Evolutionary conservation across 2,113 vertebrate genomes (phyloP).

Genomic region (Colius striatus): DNA sequence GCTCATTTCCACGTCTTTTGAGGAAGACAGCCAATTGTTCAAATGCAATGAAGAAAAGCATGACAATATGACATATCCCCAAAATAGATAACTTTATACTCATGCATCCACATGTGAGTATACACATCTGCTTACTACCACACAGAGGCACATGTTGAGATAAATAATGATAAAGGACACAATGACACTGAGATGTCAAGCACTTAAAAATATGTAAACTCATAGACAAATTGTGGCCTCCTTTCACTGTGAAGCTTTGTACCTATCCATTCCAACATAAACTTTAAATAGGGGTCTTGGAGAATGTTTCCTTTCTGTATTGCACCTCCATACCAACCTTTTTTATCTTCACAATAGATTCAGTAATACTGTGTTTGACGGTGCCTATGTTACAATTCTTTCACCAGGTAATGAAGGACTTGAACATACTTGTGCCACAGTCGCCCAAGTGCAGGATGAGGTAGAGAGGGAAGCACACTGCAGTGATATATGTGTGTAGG

Average conservation of each 20-base stretch:
- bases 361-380: not conserved
- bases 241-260: not conserved
- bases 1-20: not conserved
- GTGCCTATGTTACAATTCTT: not conserved
- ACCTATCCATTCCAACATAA: not conserved
- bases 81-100: not conserved
- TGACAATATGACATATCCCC: not conserved
- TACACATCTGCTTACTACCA: not conserved
- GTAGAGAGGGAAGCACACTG: not conserved
- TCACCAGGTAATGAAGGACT: not conserved
- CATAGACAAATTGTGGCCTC: not conserved
- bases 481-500: accelerated
- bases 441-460: not conserved
- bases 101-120: not conserved
- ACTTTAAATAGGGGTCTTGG: not conserved
- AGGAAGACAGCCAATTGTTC: not conserved
- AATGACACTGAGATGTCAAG: not conserved
- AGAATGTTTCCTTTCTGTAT: not conserved
- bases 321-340: not conserved
- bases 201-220: not conserved
- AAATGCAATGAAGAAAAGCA: not conserved
- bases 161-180: not conserved
- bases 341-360: accelerated
- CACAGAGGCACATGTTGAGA: not conserved
- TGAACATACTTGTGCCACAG: too few species aligned